These are phyloP conservation scores for Chloroceryle amazona DNA, from an alignment of 2,797 vertebrate species.

Conservation along the genomic window DNA sequence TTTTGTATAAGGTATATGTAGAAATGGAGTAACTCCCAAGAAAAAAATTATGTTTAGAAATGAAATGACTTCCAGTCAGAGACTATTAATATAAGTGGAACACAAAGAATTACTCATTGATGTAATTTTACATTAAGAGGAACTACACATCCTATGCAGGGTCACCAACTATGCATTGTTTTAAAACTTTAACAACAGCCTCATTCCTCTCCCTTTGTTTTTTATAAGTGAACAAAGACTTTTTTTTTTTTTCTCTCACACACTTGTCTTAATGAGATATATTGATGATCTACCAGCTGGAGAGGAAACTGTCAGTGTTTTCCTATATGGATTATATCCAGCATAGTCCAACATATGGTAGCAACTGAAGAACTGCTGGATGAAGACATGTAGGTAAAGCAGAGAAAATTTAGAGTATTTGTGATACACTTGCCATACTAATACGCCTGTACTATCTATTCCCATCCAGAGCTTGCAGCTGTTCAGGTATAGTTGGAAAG, in stretches of 20 bases:
- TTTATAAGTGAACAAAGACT: neutral
- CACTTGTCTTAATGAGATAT: neutral
- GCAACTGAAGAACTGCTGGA: neutral
- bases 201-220: neutral
- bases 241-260: neutral
- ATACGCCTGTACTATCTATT: neutral
- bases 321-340: neutral
- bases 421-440: neutral
- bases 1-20: neutral
- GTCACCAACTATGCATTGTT: constrained; percentile 8
- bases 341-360: neutral
- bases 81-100: neutral
- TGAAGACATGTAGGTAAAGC: neutral
- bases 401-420: neutral
- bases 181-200: neutral
- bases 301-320: neutral
- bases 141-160: neutral
- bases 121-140: neutral
- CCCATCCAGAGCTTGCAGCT: neutral
- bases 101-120: neutral
- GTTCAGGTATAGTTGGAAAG: neutral
- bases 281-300: neutral
- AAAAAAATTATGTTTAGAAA: neutral
- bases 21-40: neutral
- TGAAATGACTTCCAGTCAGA: neutral